Conservation (phyloP, 2,888 invertebrate genomes). For the Lysandra bellargus region DNA sequence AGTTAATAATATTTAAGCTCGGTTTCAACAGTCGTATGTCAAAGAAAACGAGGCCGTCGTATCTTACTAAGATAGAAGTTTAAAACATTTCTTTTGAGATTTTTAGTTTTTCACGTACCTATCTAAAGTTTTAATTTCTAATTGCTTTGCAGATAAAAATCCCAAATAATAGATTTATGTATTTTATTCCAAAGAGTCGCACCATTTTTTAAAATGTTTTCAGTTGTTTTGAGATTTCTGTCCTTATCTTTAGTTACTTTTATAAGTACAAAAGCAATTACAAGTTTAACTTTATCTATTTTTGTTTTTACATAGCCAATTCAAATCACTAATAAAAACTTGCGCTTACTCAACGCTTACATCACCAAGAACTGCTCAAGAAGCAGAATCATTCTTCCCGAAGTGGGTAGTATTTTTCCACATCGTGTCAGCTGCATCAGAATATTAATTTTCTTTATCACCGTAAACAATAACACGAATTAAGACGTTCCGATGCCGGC, state of each 20-base stretch:
- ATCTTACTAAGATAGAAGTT: not conserved
- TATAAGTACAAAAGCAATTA: no score
- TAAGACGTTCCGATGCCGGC: constrained; percentile 27
- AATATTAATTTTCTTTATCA: not conserved
- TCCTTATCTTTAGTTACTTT: no score
- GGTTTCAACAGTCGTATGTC: constrained; percentile 4
- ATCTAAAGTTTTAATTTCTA: no score
- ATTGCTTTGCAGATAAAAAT: no score
- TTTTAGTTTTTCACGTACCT: not conserved
- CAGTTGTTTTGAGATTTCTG: no score
- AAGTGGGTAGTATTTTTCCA: not conserved
- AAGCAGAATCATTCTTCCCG: not conserved
- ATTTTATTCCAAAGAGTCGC: no score
- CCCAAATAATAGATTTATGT: no score
- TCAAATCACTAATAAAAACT: no score
- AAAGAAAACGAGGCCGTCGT: constrained; percentile 7
- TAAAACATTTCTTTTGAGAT: not conserved
- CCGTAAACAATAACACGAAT: constrained; percentile 24
- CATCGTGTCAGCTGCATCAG: not conserved
- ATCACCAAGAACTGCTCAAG: not conserved
- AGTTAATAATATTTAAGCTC: constrained; percentile 24
- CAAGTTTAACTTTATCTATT: not conserved
- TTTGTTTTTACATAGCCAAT: not conserved
- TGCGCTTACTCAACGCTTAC: no score
- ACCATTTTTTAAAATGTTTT: no score